Percentiles rank a stretch among this genome's conserved stretches.
Conservation (phyloP, 2,113 vertebrate genomes). For the Microtus montanus region DNA sequence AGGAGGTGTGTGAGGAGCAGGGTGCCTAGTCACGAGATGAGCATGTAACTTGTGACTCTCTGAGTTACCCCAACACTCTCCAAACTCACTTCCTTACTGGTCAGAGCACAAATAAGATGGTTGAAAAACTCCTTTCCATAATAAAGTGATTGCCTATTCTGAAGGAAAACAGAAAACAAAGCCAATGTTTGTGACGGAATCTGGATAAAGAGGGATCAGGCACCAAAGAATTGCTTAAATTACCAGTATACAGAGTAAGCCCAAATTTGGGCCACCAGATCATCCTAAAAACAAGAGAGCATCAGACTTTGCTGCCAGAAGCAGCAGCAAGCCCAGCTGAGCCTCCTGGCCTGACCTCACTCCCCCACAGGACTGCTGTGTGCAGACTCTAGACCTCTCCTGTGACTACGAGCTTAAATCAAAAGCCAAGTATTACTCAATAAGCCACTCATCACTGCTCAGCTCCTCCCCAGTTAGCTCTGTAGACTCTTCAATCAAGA, state of each 20-base stretch:
- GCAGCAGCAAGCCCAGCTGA: fast-evolving
- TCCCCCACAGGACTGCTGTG: background rate
- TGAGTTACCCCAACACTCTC: background rate
- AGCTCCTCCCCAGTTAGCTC: background rate
- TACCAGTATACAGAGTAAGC: background rate
- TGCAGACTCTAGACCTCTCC: background rate
- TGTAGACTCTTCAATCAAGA: background rate
- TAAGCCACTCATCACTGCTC: conserved; percentile 19
- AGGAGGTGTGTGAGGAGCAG: background rate
- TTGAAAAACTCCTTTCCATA: background rate
- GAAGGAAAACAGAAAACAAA: background rate
- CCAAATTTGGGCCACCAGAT: background rate
- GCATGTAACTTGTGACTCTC: background rate
- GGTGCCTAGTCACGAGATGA: background rate
- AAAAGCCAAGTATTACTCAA: conserved; percentile 50
- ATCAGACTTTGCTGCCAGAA: background rate
- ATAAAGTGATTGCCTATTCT: background rate
- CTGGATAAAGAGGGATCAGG: background rate
- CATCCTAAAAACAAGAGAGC: background rate
- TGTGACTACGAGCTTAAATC: background rate
- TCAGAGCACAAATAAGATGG: background rate
- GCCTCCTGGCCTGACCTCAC: background rate
- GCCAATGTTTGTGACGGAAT: background rate
- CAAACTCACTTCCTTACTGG: background rate
- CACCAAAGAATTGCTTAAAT: background rate